Evolutionary conservation across 2,113 vertebrate species (phyloP), one percentile per base, ranked within the genome.

Genomic region (Nannobrachium achirus): DNA sequence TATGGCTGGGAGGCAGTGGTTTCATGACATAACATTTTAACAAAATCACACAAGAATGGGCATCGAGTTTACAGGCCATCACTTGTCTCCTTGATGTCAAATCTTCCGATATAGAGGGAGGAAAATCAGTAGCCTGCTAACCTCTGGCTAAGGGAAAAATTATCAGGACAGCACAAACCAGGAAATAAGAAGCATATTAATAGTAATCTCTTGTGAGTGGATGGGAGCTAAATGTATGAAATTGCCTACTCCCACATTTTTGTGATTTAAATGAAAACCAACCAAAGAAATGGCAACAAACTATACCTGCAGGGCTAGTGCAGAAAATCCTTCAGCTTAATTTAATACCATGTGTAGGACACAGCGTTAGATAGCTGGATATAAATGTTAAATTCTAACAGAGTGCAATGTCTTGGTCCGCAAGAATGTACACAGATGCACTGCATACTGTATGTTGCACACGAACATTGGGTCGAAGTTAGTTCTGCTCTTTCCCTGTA

Each of bases 151-250:
- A 40, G 55, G 45, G 14, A 11, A 48, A 80, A 72, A 80, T 74
- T 40, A 63, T 69, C 45, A 53, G 61, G 49, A 76, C 52, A 63
- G 76, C 44, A 74, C 18, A 59, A 78, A 75, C 7, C 45, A 79
- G 71, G 63, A 85, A 89, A 77, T 62, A 48, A 48, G 48, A 73
- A 63, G 69, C 45, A 46, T 25, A 20, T 59, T 33, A 10, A 56
- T 8, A 20, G 45, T 10, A 56, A 73, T 8, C 45, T 46, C 38
- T 16, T 45, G n/a, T 50, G 8, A 15, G 10, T 52, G 16, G 10
- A 52, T 20, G 57, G 63, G 44, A 59, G n/a, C 61, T 39, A 56
- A 48, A 53, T 71, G 7, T 42, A 74, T 48, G 45, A 48, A 14
- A 14, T n/a, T n/a, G 11, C 45, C 6, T 48, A 14, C 25, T 33